Conservation (phyloP, 2,797 vertebrate species). For the Tragelaphus eurycerus region DNA sequence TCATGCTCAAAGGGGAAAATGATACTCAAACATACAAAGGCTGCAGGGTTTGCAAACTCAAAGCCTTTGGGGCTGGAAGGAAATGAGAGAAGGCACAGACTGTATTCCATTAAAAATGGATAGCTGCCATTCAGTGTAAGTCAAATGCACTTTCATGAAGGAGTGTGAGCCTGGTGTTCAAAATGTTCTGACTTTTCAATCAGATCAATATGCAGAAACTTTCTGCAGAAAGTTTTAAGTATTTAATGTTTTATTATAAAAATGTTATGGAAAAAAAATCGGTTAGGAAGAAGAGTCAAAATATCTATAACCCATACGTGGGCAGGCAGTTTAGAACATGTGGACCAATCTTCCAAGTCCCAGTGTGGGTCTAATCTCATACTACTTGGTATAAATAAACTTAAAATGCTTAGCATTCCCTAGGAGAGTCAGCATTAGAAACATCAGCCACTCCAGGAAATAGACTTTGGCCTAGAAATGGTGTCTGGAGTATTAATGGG, state of each 20-base stretch:
- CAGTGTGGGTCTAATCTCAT: neutral
- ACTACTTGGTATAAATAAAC: neutral
- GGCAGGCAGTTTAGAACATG: neutral
- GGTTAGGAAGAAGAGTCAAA: neutral
- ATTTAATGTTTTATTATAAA: constrained; percentile 45
- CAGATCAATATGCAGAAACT: neutral
- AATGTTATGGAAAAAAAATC: neutral
- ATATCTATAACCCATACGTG: neutral
- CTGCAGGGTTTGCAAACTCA: neutral
- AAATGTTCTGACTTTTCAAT: neutral
- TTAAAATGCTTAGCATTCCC: constrained; percentile 10
- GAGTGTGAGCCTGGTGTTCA: neutral
- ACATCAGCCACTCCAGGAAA: neutral
- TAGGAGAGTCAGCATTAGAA: neutral
- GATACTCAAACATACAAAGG: neutral
- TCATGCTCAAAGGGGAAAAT: neutral
- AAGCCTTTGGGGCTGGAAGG: neutral
- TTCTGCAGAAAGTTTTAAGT: neutral
- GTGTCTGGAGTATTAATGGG: neutral
- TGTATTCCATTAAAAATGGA: neutral
- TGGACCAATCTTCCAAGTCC: neutral
- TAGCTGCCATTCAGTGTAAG: neutral
- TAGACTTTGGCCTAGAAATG: constrained; percentile 30
- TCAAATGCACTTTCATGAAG: neutral
- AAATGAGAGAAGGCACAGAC: neutral